Percentiles rank a stretch among this genome's conserved stretches.
phyloP scores from a whole-genome alignment of 2,797 vertebrate genomes.

The Moxostoma hubbsi region DNA sequence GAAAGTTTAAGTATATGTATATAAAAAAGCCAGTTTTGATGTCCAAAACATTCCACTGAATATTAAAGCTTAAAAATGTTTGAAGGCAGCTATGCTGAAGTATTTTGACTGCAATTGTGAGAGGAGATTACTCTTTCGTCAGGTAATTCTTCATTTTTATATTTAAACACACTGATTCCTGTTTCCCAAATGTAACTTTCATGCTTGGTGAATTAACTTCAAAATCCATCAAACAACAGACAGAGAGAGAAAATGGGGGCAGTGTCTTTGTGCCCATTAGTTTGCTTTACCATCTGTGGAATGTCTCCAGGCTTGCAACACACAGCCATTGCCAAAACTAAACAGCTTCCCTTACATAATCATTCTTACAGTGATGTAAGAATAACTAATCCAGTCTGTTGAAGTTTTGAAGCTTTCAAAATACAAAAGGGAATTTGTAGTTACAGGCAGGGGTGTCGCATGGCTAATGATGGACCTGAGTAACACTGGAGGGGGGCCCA shows the following conservation, averaged over 20 bases:
- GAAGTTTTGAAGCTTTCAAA: constrained; percentile 54
- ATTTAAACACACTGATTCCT: constrained; percentile 41
- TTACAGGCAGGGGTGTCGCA: too few species aligned
- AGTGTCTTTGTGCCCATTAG: constrained; percentile 25
- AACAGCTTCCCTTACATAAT: constrained; percentile 52
- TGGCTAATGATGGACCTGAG: too few species aligned
- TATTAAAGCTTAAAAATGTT: constrained; percentile 3
- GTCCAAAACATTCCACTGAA: constrained; percentile 10
- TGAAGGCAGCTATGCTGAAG: constrained; percentile 10
- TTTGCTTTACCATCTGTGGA: constrained; percentile 52
- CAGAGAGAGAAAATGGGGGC: constrained; percentile 30
- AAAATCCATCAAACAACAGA: constrained; percentile 38
- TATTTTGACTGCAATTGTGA: constrained; percentile 15
- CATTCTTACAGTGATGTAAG: constrained; percentile 44
- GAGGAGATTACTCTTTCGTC: constrained; percentile 43
- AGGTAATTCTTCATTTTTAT: constrained; percentile 37
- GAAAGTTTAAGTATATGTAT: constrained; percentile 1
- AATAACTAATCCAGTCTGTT: constrained; percentile 50
- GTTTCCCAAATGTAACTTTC: constrained; percentile 31
- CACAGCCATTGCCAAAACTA: constrained; percentile 35
- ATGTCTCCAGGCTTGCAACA: constrained; percentile 53
- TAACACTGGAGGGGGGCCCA: too few species aligned
- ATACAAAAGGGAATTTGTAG: background rate
- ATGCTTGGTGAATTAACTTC: constrained; percentile 23
- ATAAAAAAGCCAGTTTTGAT: background rate